phyloP scores from a whole-genome alignment of 1,140 invertebrate species.

The Papilio polyxenes region DNA sequence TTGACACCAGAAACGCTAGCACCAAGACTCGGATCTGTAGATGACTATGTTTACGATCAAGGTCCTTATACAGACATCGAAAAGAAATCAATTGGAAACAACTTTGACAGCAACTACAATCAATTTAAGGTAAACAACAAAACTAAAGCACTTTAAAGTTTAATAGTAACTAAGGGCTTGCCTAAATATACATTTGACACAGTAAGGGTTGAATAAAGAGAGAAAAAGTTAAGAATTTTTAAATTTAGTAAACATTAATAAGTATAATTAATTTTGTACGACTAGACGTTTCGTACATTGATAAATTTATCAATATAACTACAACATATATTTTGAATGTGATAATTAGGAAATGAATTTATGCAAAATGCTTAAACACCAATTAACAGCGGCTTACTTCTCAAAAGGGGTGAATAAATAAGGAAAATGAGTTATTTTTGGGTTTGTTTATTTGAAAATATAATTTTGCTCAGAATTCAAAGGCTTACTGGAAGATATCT shows the following conservation, averaged over 20 bases:
- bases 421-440: conserved; percentile 30
- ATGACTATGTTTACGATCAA: conserved; percentile 7
- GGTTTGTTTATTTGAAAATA: not conserved
- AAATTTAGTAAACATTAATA: no score
- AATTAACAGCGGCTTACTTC: conserved; percentile 10
- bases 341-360: conserved; percentile 20
- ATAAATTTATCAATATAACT: not conserved
- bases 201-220: no score
- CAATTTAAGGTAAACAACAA: conserved; percentile 62
- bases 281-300: not conserved
- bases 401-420: conserved; percentile 4
- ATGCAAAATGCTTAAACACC: conserved; percentile 23
- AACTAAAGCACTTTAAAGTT: no score
- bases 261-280: not conserved
- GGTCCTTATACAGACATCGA: conserved; percentile 44
- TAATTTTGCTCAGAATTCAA: not conserved
- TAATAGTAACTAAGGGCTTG: no score
- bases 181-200: no score
- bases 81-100: conserved; percentile 47
- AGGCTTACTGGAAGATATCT: no score
- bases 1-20: not conserved
- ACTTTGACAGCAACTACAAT: conserved; percentile 48
- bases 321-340: not conserved
- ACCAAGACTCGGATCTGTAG: not conserved
- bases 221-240: no score